Base-by-base conservation (phyloP, 2,113 vertebrate species). In the Butorides virescens region DNA sequence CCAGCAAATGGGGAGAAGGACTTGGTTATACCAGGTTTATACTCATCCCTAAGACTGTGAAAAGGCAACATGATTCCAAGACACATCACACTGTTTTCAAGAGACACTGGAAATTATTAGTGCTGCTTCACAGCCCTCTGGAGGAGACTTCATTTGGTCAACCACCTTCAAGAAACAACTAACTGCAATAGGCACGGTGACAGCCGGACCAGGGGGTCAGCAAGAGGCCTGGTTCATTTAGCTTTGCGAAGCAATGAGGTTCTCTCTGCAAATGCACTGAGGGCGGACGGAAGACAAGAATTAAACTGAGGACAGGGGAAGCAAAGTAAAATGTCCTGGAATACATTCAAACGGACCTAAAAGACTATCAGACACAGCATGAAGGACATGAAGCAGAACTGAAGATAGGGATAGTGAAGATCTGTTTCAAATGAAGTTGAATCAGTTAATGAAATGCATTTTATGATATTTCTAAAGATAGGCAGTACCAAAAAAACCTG, bases 1-100 rank as follows among this genome's bases (percentile, higher is more conserved):
- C 32, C 15, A 39, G 25, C 0, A 0, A 93, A 65, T 0, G 0
- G 3, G 18, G 36, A 77, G 26, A 59, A 59, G 16, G 29, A 63
- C 59, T 74, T 50, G 42, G 13, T 72, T 68, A 23, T 9, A 71
- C 27, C 37, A 12, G 10, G 42, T 42, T 92, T 73, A 65, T 9
- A 37, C 13, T 80, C 50, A 58, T 27, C 50, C 50, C n/a, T 17
- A n/a, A 27, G 12, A 11, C 34, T 32, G 20, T 2, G 17, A 82
- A 58, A 88, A 71, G 17, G 9, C 70, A 88, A 86, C 13, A 4
- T 0, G 8, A 76, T 30, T 86, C 42, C 37, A 77, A 58, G 70
- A 25, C 5, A 25, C 55, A 84, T 26, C 63, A 15, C 12, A 4
- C 26, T 65, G 39, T 55, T 77, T 70, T 27, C 61, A 52, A 67